phyloP scores from a whole-genome alignment of 2,888 invertebrate species.

The Conus canariensis region DNA sequence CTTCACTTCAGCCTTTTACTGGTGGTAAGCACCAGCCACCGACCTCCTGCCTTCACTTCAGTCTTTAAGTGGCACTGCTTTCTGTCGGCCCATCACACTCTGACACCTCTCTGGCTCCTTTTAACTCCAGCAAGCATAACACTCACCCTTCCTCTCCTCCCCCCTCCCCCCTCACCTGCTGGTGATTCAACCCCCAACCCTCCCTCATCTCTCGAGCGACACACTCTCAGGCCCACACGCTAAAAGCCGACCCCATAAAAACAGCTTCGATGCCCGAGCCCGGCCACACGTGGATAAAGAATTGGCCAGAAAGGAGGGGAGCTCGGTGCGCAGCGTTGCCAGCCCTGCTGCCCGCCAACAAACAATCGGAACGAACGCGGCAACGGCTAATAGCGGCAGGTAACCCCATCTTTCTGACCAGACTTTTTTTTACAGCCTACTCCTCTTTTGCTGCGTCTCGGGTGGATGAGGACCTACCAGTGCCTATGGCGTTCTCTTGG shows the following conservation, averaged over 20 bases:
- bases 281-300: not conserved
- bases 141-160: not conserved
- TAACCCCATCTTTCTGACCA: not conserved
- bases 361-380: not conserved
- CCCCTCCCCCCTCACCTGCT: not conserved
- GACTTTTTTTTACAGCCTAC: not conserved
- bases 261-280: not conserved
- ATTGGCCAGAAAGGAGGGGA: not conserved
- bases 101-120: not conserved
- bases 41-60: too few relatives aligned
- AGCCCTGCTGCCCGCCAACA: not conserved
- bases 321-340: not conserved
- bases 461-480: not conserved
- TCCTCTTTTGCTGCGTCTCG: slow-evolving; percentile 17
- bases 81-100: not conserved
- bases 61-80: not conserved
- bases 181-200: not conserved
- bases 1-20: too few relatives aligned
- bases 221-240: not conserved
- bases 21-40: too few relatives aligned
- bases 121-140: slow-evolving; percentile 3
- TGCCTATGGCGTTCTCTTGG: not conserved
- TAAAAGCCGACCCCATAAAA: not conserved
- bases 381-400: not conserved
- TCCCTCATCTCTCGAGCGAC: too few relatives aligned